Evolutionary conservation across 2,888 invertebrate species (phyloP).

Genomic region (Eupithecia insigniata): DNA sequence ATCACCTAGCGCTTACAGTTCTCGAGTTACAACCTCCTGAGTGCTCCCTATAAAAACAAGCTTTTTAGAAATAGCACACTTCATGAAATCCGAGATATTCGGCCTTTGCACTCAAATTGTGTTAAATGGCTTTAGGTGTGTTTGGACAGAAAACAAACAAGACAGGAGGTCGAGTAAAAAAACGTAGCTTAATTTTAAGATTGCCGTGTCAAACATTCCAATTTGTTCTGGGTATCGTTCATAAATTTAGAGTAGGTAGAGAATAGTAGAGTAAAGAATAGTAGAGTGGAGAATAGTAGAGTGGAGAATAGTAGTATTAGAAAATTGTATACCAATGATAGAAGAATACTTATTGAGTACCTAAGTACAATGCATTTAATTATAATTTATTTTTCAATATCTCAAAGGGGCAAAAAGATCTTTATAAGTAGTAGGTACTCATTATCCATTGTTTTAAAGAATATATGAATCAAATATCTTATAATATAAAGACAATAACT

Average conservation of each 20-base stretch:
- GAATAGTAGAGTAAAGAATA: too few species aligned
- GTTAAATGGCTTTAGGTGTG: conserved; percentile 78
- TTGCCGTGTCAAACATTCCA: conserved; percentile 6
- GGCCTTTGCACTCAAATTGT: conserved; percentile 79
- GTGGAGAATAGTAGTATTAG: too few species aligned
- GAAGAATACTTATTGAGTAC: not conserved
- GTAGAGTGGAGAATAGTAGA: too few species aligned
- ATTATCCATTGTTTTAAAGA: too few species aligned
- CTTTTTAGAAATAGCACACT: conserved; percentile 81
- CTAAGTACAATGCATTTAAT: too few species aligned
- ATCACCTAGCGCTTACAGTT: conserved; percentile 65
- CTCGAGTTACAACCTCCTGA: conserved; percentile 77
- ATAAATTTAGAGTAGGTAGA: not conserved
- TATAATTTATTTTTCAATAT: too few species aligned
- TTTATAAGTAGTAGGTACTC: too few species aligned
- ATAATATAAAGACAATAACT: too few species aligned
- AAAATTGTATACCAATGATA: not conserved
- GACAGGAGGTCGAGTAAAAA: conserved; percentile 40
- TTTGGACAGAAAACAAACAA: conserved; percentile 74
- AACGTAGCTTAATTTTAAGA: conserved; percentile 15
- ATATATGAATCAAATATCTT: too few species aligned
- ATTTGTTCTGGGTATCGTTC: not conserved
- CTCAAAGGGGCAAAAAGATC: too few species aligned
- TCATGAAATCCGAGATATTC: conserved; percentile 65
- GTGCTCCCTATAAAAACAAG: conserved; percentile 80